Conservation (phyloP, 2,797 vertebrate species). For the Sebastes wilsoni region DNA sequence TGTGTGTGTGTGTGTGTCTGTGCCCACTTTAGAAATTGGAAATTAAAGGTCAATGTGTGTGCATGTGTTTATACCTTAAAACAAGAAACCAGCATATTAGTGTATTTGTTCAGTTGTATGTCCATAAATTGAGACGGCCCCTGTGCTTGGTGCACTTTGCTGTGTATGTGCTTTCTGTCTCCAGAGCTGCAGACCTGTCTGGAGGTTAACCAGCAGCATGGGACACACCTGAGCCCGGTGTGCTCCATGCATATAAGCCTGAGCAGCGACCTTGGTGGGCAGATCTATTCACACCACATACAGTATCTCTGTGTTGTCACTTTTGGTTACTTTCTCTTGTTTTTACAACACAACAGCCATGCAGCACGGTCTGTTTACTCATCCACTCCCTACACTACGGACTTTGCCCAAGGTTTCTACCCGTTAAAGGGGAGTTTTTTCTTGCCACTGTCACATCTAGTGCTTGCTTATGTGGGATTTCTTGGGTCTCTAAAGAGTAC, state of each 20-base stretch:
- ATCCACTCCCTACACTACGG: not conserved
- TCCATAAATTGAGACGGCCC: not conserved
- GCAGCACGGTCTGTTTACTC: not conserved
- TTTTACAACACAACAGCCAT: not conserved
- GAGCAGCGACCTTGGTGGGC: not conserved
- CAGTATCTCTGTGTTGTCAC: not conserved
- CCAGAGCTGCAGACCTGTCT: not conserved
- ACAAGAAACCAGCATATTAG: slow-evolving; percentile 1
- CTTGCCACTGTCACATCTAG: too few species aligned
- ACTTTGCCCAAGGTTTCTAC: not conserved
- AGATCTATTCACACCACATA: not conserved
- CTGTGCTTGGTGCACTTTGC: not conserved
- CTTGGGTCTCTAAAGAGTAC: too few species aligned
- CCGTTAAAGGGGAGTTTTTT: too few species aligned
- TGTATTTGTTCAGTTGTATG: not conserved
- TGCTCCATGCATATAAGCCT: not conserved
- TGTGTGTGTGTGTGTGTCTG: not conserved
- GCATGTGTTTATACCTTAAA: not conserved
- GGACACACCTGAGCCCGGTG: not conserved
- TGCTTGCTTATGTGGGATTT: too few species aligned
- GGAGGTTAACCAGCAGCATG: not conserved
- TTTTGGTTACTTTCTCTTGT: not conserved
- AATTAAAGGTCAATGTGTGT: slow-evolving; percentile 32
- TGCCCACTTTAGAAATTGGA: not conserved
- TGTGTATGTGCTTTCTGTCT: not conserved